phyloP scores from a whole-genome alignment of 2,888 invertebrate species.

The Melipona bicolor region DNA sequence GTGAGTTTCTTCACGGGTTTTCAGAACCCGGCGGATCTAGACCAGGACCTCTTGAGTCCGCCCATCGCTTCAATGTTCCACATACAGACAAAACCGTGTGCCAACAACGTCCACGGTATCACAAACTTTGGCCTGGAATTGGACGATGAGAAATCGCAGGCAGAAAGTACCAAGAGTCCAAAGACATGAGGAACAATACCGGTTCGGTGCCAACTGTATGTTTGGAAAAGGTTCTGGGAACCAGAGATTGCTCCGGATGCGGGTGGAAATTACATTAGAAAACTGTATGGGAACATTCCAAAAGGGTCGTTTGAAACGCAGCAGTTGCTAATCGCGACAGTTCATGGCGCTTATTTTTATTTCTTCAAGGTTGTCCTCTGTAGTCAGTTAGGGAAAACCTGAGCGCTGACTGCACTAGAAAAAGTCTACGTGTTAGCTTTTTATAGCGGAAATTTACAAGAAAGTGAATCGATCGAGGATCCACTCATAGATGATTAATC shows the following conservation, averaged over 20 bases:
- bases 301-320: not conserved
- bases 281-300: not conserved
- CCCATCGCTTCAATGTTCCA: conserved; percentile 86
- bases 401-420: conserved; percentile 9
- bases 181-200: conserved; percentile 1
- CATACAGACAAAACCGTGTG: conserved; percentile 68
- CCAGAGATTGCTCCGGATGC: not conserved
- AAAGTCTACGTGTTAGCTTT: conserved; percentile 10
- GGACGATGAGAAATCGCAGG: conserved; percentile 77
- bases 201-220: no score
- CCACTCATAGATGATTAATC: not conserved
- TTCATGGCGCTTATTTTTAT: not conserved
- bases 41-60: conserved; percentile 89
- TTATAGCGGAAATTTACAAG: not conserved
- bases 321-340: conserved; percentile 3
- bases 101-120: conserved; percentile 75
- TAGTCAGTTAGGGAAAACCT: not conserved
- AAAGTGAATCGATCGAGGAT: not conserved
- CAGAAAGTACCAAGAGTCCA: conserved; percentile 57
- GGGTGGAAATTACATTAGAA: not conserved
- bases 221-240: not conserved
- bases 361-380: conserved; percentile 14
- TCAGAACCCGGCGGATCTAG: conserved; percentile 87
- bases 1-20: conserved; percentile 89
- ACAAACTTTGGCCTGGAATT: conserved; percentile 80